These are phyloP conservation scores for Macrotrachela quadricornifera DNA, from an alignment of 1,140 invertebrate species.

Conservation along the genomic window DNA sequence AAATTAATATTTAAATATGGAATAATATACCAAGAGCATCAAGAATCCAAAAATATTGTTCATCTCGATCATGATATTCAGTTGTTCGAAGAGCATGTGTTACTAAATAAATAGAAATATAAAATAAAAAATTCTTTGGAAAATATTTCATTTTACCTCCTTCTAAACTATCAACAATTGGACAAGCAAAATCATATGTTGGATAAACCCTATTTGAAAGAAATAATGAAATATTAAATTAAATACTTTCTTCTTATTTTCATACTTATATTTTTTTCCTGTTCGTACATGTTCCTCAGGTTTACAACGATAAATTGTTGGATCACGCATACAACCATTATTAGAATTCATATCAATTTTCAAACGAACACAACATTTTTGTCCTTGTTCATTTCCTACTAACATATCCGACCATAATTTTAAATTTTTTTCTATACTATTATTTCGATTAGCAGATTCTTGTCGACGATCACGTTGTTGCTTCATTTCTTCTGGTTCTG, in stretches of 20 bases:
- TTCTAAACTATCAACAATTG: conserved; percentile 90
- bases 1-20: too few relatives aligned
- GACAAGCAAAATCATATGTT: conserved; percentile 98
- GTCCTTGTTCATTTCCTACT: conserved; percentile 50
- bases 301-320: conserved; percentile 98
- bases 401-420: conserved; percentile 86
- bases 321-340: conserved; percentile 91
- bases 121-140: too few relatives aligned
- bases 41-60: conserved; percentile 75
- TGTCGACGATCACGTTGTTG: conserved; percentile 65
- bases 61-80: conserved; percentile 92
- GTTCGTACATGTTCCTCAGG: conserved; percentile 73
- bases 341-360: conserved; percentile 90
- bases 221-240: too few relatives aligned
- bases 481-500: conserved; percentile 79
- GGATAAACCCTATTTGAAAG: conserved; percentile 65
- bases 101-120: too few relatives aligned
- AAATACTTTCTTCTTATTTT: too few relatives aligned
- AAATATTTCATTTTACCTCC: too few relatives aligned
- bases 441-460: conserved; percentile 63
- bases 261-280: conserved; percentile 79
- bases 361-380: conserved; percentile 72
- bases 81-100: conserved; percentile 90
- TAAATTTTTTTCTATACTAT: conserved; percentile 65
- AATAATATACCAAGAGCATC: too few relatives aligned